Percentiles rank a stretch among this genome's conserved stretches.
Evolutionary conservation across 2,113 vertebrate genomes (phyloP).

Genomic region (Melanostigma gelatinosum): DNA sequence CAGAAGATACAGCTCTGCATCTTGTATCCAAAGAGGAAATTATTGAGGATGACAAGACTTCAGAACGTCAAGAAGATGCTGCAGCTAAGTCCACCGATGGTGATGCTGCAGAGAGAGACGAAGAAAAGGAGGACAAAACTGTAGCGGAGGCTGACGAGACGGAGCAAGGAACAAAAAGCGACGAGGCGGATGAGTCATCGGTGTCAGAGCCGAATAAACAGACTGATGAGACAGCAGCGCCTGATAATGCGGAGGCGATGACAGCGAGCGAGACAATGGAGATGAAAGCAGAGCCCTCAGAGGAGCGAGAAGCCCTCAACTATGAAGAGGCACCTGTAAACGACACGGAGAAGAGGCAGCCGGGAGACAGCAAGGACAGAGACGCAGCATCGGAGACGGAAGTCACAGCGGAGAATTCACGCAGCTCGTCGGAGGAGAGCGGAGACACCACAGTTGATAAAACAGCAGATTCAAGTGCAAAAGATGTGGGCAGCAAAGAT

Average conservation of each 20-base stretch:
- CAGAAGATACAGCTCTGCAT: not conserved
- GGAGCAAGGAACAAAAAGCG: slow-evolving; percentile 37
- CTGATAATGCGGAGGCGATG: slow-evolving; percentile 43
- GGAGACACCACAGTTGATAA: slow-evolving; percentile 39
- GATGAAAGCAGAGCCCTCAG: slow-evolving; percentile 61
- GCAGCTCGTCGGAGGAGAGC: slow-evolving; percentile 12
- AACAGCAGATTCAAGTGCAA: accelerated
- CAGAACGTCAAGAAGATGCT: slow-evolving; percentile 29
- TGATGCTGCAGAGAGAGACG: slow-evolving; percentile 8
- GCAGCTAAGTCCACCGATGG: slow-evolving; percentile 8
- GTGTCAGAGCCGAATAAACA: slow-evolving; percentile 42
- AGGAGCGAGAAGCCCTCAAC: slow-evolving; percentile 58
- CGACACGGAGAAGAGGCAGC: slow-evolving; percentile 34
- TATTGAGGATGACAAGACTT: slow-evolving; percentile 24
- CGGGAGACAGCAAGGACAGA: slow-evolving; percentile 34
- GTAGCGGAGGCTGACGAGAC: slow-evolving; percentile 27
- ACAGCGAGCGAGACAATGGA: slow-evolving; percentile 40
- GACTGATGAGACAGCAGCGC: slow-evolving; percentile 50
- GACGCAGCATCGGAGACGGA: slow-evolving; percentile 35
- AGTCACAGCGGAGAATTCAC: slow-evolving; percentile 21
- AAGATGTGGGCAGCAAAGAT: slow-evolving; percentile 19
- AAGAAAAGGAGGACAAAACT: slow-evolving; percentile 20
- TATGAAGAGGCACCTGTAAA: slow-evolving; percentile 49
- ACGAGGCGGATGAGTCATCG: slow-evolving; percentile 60
- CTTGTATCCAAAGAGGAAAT: slow-evolving; percentile 14